phyloP scores from a whole-genome alignment of 2,113 vertebrate species.

The Apistogramma diplotaenia region DNA sequence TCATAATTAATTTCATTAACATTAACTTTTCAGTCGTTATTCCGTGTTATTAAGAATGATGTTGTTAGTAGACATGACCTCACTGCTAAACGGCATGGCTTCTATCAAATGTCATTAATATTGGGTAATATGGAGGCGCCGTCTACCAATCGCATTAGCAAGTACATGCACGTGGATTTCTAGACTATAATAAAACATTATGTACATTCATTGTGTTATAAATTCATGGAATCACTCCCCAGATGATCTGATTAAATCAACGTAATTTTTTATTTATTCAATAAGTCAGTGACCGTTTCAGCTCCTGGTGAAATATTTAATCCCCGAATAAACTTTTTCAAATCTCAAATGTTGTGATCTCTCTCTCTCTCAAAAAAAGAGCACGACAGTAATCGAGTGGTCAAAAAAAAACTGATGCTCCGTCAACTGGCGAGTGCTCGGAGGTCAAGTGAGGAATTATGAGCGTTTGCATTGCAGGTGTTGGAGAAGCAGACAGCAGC shows the following conservation, averaged over 20 bases:
- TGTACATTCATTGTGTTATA: neutral
- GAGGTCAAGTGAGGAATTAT: slow-evolving; percentile 72
- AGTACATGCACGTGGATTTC: neutral
- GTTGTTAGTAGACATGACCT: neutral
- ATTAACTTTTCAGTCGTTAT: neutral
- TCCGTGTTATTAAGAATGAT: slow-evolving; percentile 12
- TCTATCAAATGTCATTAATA: slow-evolving; percentile 15
- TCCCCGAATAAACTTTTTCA: neutral
- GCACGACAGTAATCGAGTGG: neutral
- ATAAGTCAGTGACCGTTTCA: neutral
- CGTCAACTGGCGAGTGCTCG: slow-evolving; percentile 42
- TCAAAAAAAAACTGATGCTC: slow-evolving; percentile 29
- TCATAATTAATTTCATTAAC: slow-evolving; percentile 41
- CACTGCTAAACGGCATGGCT: neutral
- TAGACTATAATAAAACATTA: neutral
- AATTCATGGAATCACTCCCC: neutral
- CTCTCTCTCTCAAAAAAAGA: neutral
- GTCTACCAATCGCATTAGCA: neutral
- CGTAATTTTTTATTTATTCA: neutral
- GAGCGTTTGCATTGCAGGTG: slow-evolving; percentile 65
- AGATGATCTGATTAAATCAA: neutral
- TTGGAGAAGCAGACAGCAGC: slow-evolving; percentile 52
- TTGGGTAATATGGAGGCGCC: neutral
- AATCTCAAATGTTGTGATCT: neutral
- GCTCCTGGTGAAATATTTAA: neutral